Evolutionary conservation across 2,888 invertebrate genomes (phyloP).

Genomic region (Cheilosia grossa): DNA sequence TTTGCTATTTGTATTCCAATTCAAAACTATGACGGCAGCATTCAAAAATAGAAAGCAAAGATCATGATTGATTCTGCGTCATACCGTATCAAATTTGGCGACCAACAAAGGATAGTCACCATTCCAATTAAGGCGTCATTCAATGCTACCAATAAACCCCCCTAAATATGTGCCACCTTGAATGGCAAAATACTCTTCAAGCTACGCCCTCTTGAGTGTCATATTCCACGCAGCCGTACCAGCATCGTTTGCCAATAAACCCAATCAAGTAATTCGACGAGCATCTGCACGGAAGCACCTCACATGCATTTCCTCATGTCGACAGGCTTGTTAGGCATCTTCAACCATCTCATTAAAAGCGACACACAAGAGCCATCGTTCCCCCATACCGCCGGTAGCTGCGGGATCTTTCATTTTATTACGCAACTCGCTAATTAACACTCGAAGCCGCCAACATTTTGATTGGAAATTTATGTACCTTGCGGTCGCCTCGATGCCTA

Average conservation of each 20-base stretch:
- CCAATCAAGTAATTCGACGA: background rate
- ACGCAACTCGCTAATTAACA: constrained; percentile 32
- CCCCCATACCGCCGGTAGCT: background rate
- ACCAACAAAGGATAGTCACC: too few relatives aligned
- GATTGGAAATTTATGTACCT: background rate
- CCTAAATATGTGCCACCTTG: too few relatives aligned
- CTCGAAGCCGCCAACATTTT: background rate
- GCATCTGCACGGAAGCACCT: constrained; percentile 9
- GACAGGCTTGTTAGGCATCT: constrained; percentile 8
- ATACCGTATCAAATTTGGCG: too few relatives aligned
- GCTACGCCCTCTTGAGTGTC: too few relatives aligned
- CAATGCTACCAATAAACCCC: too few relatives aligned
- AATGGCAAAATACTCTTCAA: background rate
- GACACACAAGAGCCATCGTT: background rate
- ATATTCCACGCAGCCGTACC: background rate
- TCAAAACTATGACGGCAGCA: too few relatives aligned
- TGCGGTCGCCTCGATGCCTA: background rate
- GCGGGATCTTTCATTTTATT: constrained; percentile 20
- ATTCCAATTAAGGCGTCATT: too few relatives aligned
- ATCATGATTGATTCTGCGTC: too few relatives aligned
- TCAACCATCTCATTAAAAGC: constrained; percentile 27
- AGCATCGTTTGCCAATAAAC: background rate
- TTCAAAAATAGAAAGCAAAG: too few relatives aligned
- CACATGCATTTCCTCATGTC: constrained; percentile 22
- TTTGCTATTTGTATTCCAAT: too few relatives aligned